These are phyloP conservation scores for Halesus radiatus DNA, from an alignment of 1,140 invertebrate genomes.

Conservation along the genomic window DNA sequence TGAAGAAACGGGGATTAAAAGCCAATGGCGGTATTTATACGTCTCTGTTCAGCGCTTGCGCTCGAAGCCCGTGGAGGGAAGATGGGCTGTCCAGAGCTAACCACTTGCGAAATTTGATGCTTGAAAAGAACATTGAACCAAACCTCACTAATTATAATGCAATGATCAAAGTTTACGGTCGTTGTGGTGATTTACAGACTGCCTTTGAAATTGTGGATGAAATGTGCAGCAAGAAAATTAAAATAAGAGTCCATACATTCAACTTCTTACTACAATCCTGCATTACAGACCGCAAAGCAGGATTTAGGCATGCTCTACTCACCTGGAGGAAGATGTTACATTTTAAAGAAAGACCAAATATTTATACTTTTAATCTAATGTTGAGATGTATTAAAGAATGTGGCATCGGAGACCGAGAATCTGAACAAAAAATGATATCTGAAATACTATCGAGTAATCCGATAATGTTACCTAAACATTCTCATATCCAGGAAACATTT, in stretches of 20 bases:
- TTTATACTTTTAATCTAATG: conserved; percentile 86
- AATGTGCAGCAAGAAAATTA: conserved; percentile 79
- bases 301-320: conserved; percentile 83
- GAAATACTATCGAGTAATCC: neutral
- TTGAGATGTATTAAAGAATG: conserved; percentile 85
- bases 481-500: neutral
- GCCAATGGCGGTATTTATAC: conserved; percentile 82
- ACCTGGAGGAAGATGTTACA: conserved; percentile 88
- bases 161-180: conserved; percentile 92
- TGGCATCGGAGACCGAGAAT: conserved; percentile 73
- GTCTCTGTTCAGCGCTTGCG: conserved; percentile 89
- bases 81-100: conserved; percentile 77
- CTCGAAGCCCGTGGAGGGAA: conserved; percentile 79
- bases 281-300: conserved; percentile 81
- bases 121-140: conserved; percentile 76
- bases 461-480: conserved; percentile 28
- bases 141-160: conserved; percentile 88
- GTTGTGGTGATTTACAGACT: conserved; percentile 80
- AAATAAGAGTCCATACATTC: conserved; percentile 78
- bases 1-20: conserved; percentile 81
- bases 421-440: neutral
- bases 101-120: conserved; percentile 77
- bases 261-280: conserved; percentile 88
- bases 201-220: conserved; percentile 89
- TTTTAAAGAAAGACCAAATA: conserved; percentile 75